These are phyloP conservation scores for Mus musculus DNA, from an alignment of 2,113 vertebrate genomes.

Conservation along the genomic window GRCm39 chr1:183154001-183154500, in stretches of 20 bases:
- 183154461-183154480: neutral
- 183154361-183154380: neutral
- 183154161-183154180: too few species aligned
- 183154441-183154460: neutral
- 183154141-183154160: too few species aligned
- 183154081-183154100: too few species aligned
- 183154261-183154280: neutral
- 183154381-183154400: neutral
- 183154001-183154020: neutral
- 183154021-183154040: neutral
- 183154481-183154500: neutral
- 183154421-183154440: neutral
- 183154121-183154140: too few species aligned
- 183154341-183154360: neutral
- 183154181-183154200: too few species aligned
- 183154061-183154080: neutral
- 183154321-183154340: neutral
- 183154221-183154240: too few species aligned
- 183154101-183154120: too few species aligned
- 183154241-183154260: neutral
- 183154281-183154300: neutral
- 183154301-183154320: neutral
- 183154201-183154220: too few species aligned
- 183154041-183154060: neutral
- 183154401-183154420: too few species aligned